Evolutionary conservation across 2,888 invertebrate species (phyloP).

Genomic region (Aquatica leii): DNA sequence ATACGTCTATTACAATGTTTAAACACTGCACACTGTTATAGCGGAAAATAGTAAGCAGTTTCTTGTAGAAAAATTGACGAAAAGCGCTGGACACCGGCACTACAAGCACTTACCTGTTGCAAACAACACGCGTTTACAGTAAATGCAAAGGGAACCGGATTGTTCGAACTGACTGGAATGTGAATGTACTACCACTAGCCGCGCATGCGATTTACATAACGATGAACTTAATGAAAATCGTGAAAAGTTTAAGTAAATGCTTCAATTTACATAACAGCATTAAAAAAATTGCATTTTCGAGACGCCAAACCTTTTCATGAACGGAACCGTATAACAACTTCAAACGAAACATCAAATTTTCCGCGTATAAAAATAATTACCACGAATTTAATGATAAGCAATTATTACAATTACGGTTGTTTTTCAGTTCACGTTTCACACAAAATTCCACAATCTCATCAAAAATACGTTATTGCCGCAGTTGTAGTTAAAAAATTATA

Average conservation of each 20-base stretch:
- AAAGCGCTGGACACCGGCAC: conserved; percentile 27
- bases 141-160: conserved; percentile 30
- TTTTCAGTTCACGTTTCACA: too few relatives aligned
- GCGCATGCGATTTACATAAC: conserved; percentile 21
- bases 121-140: conserved; percentile 27
- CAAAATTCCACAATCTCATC: too few relatives aligned
- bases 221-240: background rate
- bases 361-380: too few relatives aligned
- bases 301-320: too few relatives aligned
- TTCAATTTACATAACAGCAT: too few relatives aligned
- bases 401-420: too few relatives aligned
- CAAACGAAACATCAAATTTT: too few relatives aligned
- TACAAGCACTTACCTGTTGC: conserved; percentile 33
- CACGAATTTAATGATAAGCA: too few relatives aligned
- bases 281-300: too few relatives aligned
- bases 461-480: too few relatives aligned
- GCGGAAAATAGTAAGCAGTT: background rate
- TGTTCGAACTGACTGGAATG: conserved; percentile 24
- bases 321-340: too few relatives aligned
- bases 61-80: background rate
- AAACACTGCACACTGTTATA: conserved; percentile 12
- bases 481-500: too few relatives aligned
- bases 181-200: conserved; percentile 29
- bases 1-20: background rate
- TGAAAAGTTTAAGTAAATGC: background rate